phyloP scores from a whole-genome alignment of 2,113 vertebrate species.

The Garra rufa region DNA sequence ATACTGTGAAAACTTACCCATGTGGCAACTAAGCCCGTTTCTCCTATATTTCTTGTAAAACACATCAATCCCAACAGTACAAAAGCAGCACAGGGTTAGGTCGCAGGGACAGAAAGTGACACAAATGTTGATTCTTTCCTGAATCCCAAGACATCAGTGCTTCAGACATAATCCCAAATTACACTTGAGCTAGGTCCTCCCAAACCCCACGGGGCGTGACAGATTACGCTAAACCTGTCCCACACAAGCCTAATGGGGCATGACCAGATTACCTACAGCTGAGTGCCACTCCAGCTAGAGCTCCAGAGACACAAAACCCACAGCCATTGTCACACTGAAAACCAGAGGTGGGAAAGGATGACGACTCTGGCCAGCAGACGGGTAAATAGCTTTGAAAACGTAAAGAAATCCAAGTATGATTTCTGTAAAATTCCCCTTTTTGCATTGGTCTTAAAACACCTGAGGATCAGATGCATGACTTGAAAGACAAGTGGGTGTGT shows the following conservation, averaged over 20 bases:
- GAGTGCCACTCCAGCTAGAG: constrained; percentile 45
- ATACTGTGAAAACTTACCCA: not conserved
- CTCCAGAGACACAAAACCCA: constrained; percentile 37
- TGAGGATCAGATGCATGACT: not conserved
- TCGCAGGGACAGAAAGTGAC: constrained; percentile 59
- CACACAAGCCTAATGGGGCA: constrained; percentile 66
- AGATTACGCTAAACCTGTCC: constrained; percentile 70
- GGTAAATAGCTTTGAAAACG: not conserved
- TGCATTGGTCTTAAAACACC: constrained; percentile 8
- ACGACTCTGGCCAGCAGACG: not conserved
- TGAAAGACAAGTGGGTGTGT: not conserved
- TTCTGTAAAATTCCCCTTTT: not conserved
- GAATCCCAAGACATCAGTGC: constrained; percentile 64
- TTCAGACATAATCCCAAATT: constrained; percentile 73
- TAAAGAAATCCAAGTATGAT: not conserved
- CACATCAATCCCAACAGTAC: constrained; percentile 55
- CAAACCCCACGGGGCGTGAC: constrained; percentile 65
- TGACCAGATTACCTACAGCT: constrained; percentile 65
- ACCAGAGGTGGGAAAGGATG: not conserved
- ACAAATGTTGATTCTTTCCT: constrained; percentile 62
- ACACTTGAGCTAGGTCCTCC: constrained; percentile 63
- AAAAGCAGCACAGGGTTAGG: constrained; percentile 52
- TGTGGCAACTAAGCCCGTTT: not conserved
- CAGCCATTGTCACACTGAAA: constrained; percentile 6
- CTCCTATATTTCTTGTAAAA: constrained; percentile 26